phyloP scores from a whole-genome alignment of 2,888 invertebrate species.

The Heliconius erato region DNA sequence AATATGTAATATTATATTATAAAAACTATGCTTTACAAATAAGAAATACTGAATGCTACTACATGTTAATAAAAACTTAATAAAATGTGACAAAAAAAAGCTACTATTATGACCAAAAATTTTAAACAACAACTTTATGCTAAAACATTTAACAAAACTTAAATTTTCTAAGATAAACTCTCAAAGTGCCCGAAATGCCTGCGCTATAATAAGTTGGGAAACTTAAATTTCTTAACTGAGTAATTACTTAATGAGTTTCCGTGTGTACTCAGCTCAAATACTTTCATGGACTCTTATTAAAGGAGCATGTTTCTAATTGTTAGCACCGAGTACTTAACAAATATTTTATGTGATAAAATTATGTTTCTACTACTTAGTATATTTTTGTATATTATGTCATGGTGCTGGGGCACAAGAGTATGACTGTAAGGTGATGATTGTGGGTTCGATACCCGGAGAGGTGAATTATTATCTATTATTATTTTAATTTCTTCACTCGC shows the following conservation, averaged over 20 bases:
- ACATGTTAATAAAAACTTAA: too few relatives aligned
- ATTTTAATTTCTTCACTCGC: too few relatives aligned
- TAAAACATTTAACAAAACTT: slow-evolving; percentile 29
- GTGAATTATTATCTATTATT: too few relatives aligned
- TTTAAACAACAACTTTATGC: not conserved
- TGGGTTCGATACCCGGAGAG: too few relatives aligned
- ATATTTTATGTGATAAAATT: not conserved
- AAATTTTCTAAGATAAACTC: slow-evolving; percentile 62
- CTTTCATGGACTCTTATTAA: slow-evolving; percentile 50
- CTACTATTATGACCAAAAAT: not conserved
- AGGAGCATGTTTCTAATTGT: slow-evolving; percentile 39
- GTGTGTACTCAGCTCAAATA: slow-evolving; percentile 56
- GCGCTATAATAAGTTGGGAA: slow-evolving; percentile 58
- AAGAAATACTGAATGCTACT: too few relatives aligned
- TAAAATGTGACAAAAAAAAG: not conserved
- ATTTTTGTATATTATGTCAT: too few relatives aligned
- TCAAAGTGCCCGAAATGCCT: slow-evolving; percentile 65
- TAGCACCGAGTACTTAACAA: slow-evolving; percentile 3
- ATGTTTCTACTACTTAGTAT: too few relatives aligned
- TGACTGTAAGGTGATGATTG: too few relatives aligned
- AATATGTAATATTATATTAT: too few relatives aligned
- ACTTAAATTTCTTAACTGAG: slow-evolving; percentile 70
- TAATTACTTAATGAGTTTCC: slow-evolving; percentile 71
- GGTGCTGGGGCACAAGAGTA: too few relatives aligned
- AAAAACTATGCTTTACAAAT: too few relatives aligned